Percentiles rank a stretch among this genome's conserved stretches.
Conservation (phyloP, 2,888 invertebrate species). For the Cephus sareptanus region DNA sequence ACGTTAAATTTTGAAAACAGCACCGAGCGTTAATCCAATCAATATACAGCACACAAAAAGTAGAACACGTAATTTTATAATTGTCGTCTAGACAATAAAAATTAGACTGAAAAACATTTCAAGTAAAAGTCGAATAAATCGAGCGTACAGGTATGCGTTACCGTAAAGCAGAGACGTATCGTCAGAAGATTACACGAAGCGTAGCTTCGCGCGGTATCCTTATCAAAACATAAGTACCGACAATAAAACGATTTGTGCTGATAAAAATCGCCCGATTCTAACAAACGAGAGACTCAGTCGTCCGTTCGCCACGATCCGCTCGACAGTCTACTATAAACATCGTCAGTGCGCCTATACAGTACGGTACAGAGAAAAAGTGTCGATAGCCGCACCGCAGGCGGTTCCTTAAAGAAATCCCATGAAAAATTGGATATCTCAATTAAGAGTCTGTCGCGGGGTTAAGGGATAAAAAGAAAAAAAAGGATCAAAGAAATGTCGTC, state of each 20-base stretch:
- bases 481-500: conserved; percentile 53
- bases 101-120: not conserved
- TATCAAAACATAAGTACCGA: not conserved
- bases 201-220: not conserved
- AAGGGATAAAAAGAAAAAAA: conserved; percentile 16
- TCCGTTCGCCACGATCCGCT: not conserved
- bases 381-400: not conserved
- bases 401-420: not conserved
- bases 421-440: not conserved
- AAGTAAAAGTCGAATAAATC: not conserved
- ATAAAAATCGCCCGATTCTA: conserved; percentile 8
- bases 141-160: too few species aligned
- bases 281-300: not conserved
- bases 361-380: not conserved
- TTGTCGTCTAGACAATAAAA: not conserved
- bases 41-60: too few species aligned
- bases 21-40: not conserved
- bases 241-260: conserved; percentile 24
- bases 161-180: too few species aligned
- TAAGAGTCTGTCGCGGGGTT: conserved; percentile 5
- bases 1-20: not conserved
- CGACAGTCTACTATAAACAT: not conserved
- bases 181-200: not conserved
- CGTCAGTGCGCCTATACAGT: not conserved
- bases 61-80: too few species aligned